Evolutionary conservation across 2,113 vertebrate species (phyloP), one percentile per base, ranked within the genome.

Genomic region (Myodes glareolus): DNA sequence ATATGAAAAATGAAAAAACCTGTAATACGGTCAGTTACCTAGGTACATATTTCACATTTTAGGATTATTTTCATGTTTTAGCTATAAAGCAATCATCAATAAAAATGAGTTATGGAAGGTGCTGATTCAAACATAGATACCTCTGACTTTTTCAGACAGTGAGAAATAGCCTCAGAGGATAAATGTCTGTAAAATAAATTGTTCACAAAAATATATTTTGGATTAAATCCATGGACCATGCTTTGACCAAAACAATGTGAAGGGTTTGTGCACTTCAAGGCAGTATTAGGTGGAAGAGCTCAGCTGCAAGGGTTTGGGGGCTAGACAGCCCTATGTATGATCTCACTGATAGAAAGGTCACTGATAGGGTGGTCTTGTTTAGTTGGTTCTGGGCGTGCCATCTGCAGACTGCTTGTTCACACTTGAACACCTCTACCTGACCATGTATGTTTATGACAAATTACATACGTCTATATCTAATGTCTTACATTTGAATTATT

Each of bases 71-170:
- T 87, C n/a, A 65, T 93, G 29, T 96, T 96, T 95, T 55, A 70
- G 73, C 91, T 91, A 29, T 86, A 77, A 93, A 92, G 50, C 82
- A 75, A 82, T 88, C 47, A 95, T 97, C 42, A 89, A 92, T 97
- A 96, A 96, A 94, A 97, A 97, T 97, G 94, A 97, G 50, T 97
- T 91, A 93, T 95, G 63, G 89, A 94, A 97, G 68, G 94, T 93
- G 73, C 47, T 55, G 68, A 93, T 97, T 97, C 67, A 94, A 97
- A 94, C 87, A 89, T 47, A 96, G 91, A 97, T 96, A 92, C 61
- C 58, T 90, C 75, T 93, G 91, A 92, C 88, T 42, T 93, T 87
- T 95, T 85, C 92, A 95, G 91, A 96, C 82, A 93, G 70, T 96
- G 92, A 96, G 63, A 81, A 97, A 95, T 96, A 52, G 78, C 78